These are phyloP conservation scores for Hyposoter dolosus DNA, from an alignment of 2,888 invertebrate species.

Conservation along the genomic window DNA sequence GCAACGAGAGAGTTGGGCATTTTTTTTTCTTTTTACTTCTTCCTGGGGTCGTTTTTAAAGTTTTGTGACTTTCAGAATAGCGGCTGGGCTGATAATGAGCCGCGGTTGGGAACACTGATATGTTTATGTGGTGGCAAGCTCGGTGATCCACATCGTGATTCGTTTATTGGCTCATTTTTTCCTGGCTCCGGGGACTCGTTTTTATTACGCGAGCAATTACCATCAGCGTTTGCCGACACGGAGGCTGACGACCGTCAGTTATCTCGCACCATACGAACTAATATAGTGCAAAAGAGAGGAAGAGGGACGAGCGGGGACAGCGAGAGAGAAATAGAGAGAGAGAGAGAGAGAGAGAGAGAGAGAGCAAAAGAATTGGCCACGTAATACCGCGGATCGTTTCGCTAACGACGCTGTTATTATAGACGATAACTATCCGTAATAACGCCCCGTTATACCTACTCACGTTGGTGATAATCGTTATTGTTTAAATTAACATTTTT, in stretches of 20 bases:
- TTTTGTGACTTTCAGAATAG: constrained; percentile 1
- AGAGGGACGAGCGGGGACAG: not conserved
- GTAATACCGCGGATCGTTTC: constrained; percentile 58
- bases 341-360: not conserved
- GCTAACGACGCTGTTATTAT: constrained; percentile 66
- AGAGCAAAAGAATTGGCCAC: constrained; percentile 43
- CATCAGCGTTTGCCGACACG: constrained; percentile 61
- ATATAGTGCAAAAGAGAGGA: constrained; percentile 22
- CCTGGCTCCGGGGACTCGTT: constrained; percentile 54
- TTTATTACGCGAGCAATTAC: constrained; percentile 68
- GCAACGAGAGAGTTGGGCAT: not conserved
- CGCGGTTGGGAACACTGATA: not conserved
- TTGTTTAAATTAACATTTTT: constrained; percentile 48
- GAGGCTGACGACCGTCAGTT: constrained; percentile 37
- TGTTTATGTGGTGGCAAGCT: constrained; percentile 26
- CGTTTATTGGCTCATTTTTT: constrained; percentile 69
- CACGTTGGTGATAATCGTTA: constrained; percentile 65
- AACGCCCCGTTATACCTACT: constrained; percentile 56
- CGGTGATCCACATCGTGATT: constrained; percentile 58
- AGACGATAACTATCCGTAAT: constrained; percentile 66
- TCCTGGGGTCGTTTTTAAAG: not conserved
- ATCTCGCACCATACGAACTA: constrained; percentile 17
- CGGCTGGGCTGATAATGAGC: constrained; percentile 31
- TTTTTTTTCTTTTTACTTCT: not conserved
- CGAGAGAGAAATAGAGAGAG: not conserved